Conservation (phyloP, 2,113 vertebrate genomes). For the Conger conger region DNA sequence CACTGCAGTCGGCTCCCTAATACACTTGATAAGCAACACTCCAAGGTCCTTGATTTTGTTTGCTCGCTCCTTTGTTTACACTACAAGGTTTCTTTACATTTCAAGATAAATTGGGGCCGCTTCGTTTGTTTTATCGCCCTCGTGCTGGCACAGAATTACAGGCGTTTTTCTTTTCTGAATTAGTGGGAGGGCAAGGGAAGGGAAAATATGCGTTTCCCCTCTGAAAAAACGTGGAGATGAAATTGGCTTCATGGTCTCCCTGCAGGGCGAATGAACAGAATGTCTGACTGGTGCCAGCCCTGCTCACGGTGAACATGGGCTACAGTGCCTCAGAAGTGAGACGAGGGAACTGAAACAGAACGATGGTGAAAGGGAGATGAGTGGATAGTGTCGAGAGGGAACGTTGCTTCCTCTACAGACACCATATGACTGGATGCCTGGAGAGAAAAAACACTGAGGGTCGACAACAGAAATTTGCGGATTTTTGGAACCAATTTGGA, state of each 20-base stretch:
- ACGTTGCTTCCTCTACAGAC: neutral
- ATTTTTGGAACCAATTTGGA: neutral
- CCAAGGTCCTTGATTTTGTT: neutral
- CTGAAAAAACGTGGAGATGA: neutral
- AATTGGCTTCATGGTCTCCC: conserved; percentile 2
- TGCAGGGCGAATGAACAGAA: conserved; percentile 4
- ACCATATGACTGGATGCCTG: neutral
- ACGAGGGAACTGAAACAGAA: neutral
- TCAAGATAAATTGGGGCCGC: conserved; percentile 7
- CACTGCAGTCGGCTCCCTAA: neutral
- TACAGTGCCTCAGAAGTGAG: neutral
- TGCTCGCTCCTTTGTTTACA: neutral
- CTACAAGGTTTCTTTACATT: conserved; percentile 9
- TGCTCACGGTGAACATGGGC: neutral
- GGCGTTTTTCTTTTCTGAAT: neutral
- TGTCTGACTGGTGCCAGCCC: neutral
- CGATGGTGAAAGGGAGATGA: neutral
- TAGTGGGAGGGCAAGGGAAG: neutral
- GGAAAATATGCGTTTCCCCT: neutral
- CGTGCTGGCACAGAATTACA: neutral
- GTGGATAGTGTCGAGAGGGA: neutral
- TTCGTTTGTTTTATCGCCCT: conserved; percentile 6
- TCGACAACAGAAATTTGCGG: neutral
- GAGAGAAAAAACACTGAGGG: neutral
- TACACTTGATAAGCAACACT: conserved; percentile 4